Percentiles rank a stretch among this genome's conserved stretches.
These are phyloP conservation scores for Mus spicilegus DNA, from an alignment of 2,113 vertebrate genomes.

Conservation along the genomic window DNA sequence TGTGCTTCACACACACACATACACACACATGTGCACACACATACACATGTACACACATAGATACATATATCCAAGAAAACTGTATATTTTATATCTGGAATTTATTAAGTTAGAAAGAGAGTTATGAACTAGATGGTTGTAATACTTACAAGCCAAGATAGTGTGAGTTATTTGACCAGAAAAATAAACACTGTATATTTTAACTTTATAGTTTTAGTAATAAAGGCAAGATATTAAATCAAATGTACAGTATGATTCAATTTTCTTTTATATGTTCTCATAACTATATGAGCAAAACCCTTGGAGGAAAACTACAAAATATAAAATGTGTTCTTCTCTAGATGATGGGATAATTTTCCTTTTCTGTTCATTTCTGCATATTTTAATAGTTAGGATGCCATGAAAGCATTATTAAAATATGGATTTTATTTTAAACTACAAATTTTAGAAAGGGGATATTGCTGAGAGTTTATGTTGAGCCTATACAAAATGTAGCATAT, in stretches of 20 bases:
- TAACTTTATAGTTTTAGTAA: slow-evolving; percentile 59
- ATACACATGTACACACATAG: neutral
- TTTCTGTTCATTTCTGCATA: slow-evolving; percentile 31
- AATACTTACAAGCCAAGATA: slow-evolving; percentile 36
- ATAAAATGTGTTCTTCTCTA: neutral
- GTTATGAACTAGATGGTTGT: neutral
- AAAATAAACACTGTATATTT: slow-evolving; percentile 18
- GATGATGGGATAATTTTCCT: neutral
- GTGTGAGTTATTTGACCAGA: neutral
- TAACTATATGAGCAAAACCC: slow-evolving; percentile 53
- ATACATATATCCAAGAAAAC: neutral
- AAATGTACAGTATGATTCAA: slow-evolving; percentile 35
- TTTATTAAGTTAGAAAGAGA: slow-evolving; percentile 18
- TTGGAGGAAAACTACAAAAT: slow-evolving; percentile 19
- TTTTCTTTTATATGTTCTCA: slow-evolving; percentile 54
- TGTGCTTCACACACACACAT: neutral
- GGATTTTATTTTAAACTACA: neutral
- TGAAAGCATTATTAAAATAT: slow-evolving; percentile 9
- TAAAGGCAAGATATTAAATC: slow-evolving; percentile 60
- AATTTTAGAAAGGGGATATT: neutral
- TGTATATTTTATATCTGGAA: neutral
- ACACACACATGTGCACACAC: neutral
- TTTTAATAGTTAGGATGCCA: slow-evolving; percentile 34
- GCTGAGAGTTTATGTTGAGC: neutral
- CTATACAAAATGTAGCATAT: slow-evolving; percentile 1